Conservation (phyloP, 2,797 vertebrate species). For the Lepus oiostolus region DNA sequence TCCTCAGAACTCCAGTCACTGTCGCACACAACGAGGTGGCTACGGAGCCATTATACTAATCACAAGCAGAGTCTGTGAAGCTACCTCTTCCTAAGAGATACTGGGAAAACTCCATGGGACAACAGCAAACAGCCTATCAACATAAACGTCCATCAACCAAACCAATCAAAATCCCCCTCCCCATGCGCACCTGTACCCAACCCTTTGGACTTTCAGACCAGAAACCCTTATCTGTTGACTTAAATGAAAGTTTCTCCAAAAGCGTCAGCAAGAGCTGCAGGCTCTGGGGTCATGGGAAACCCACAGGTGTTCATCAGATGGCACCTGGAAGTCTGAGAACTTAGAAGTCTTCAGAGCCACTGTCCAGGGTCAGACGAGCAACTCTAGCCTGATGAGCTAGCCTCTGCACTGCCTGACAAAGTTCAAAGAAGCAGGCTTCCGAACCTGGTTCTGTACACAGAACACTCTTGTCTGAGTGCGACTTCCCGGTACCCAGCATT, state of each 20-base stretch:
- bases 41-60: background rate
- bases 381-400: background rate
- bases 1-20: background rate
- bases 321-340: background rate
- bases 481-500: rapidly evolving
- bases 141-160: background rate
- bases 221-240: background rate
- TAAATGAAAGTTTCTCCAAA: background rate
- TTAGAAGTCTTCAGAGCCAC: background rate
- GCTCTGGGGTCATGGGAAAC: background rate
- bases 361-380: too few relatives aligned
- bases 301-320: background rate
- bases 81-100: background rate
- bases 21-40: background rate
- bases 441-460: too few relatives aligned
- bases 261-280: background rate
- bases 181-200: rapidly evolving
- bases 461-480: background rate
- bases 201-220: background rate
- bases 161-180: background rate
- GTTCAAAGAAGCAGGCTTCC: background rate
- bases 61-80: background rate
- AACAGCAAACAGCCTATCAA: background rate
- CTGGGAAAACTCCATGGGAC: background rate
- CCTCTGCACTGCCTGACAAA: background rate